Conservation (phyloP, 2,113 vertebrate genomes). For the Brachyhypopomus gauderio region DNA sequence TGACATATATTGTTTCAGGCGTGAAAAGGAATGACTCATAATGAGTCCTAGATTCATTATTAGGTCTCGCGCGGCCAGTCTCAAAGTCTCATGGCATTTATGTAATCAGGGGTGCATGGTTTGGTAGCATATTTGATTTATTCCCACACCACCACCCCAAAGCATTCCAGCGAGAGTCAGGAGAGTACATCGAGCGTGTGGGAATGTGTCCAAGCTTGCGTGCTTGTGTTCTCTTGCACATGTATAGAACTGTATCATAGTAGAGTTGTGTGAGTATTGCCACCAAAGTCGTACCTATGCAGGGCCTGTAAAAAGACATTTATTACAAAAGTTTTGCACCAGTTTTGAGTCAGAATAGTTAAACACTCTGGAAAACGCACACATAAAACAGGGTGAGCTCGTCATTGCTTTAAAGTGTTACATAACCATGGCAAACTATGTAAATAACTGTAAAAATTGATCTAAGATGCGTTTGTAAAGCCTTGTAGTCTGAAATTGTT, state of each 20-base stretch:
- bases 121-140: neutral
- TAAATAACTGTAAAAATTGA: conserved; percentile 35
- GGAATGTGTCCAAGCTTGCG: neutral
- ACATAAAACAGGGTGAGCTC: neutral
- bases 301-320: neutral
- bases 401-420: conserved; percentile 19
- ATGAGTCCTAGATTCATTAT: neutral
- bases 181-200: neutral
- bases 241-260: conserved; percentile 16
- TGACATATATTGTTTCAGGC: neutral
- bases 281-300: neutral
- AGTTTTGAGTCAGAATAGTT: neutral
- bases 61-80: neutral
- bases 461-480: neutral
- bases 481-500: neutral
- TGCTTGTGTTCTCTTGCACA: conserved; percentile 10
- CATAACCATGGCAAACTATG: neutral
- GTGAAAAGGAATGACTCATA: neutral
- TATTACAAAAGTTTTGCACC: neutral
- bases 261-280: conserved; percentile 25
- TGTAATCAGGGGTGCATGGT: neutral
- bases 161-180: conserved; percentile 43
- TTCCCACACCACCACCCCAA: neutral
- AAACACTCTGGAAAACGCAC: conserved; percentile 4
- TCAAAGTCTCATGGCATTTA: neutral